Evolutionary conservation across 1,140 invertebrate genomes (phyloP).

Genomic region (Caenorhabditis remanei): DNA sequence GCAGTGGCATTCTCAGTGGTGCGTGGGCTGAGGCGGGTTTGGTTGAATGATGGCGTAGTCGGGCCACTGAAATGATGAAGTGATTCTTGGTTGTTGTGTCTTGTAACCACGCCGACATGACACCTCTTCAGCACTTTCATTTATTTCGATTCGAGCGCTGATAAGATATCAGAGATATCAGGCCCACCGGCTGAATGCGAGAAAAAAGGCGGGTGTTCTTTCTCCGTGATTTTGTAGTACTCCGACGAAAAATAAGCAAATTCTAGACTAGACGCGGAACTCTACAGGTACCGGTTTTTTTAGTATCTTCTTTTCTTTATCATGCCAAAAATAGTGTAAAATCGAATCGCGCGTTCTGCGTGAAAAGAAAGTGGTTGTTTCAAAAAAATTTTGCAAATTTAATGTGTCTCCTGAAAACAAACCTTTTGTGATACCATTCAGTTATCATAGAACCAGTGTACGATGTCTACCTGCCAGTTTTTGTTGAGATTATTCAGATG

Average conservation of each 20-base stretch:
- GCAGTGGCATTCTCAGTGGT: slow-evolving; percentile 63
- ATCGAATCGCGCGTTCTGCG: neutral
- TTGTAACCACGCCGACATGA: neutral
- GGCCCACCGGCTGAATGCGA: neutral
- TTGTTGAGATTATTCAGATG: slow-evolving; percentile 20
- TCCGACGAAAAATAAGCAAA: neutral
- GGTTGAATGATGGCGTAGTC: slow-evolving; percentile 58
- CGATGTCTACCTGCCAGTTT: slow-evolving; percentile 31
- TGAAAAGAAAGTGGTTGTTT: neutral
- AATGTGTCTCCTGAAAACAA: neutral
- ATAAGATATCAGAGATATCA: neutral
- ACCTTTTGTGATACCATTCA: slow-evolving; percentile 38
- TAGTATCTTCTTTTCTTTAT: neutral
- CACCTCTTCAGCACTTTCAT: slow-evolving; percentile 19
- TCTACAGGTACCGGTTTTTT: slow-evolving; percentile 14
- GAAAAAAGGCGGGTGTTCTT: slow-evolving; percentile 21
- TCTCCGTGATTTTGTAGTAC: neutral
- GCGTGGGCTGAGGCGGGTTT: slow-evolving; percentile 57
- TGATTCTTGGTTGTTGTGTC: neutral
- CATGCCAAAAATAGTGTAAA: slow-evolving; percentile 22
- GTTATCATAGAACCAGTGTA: slow-evolving; percentile 22
- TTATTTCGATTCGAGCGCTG: neutral
- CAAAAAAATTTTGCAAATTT: neutral
- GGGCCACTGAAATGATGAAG: slow-evolving; percentile 52
- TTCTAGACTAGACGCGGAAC: slow-evolving; percentile 8